A percentile compares a stretch with the other conserved stretches of the same genome.
phyloP scores from a whole-genome alignment of 30 jellyfish, hydroid and myxozoan species.

The Morbakka virulenta region DNA sequence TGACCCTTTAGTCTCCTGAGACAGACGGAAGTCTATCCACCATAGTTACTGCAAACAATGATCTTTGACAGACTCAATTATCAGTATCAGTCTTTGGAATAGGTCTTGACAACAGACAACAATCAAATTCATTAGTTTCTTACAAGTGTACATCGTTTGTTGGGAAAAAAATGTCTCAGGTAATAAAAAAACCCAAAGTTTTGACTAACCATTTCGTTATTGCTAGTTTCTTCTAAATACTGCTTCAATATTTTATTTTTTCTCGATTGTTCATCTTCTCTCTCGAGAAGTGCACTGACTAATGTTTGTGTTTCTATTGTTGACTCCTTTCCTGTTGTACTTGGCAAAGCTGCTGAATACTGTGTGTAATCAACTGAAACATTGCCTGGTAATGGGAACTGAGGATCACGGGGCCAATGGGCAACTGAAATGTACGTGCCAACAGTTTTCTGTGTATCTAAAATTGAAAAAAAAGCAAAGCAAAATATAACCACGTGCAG shows the following conservation, averaged over 20 bases:
- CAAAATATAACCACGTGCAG: not conserved
- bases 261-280: conserved; percentile 71
- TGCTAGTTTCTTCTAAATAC: conserved; percentile 55
- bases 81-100: too few relatives aligned
- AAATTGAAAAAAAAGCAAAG: not conserved
- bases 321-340: not conserved
- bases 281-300: conserved; percentile 71
- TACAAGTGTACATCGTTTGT: too few relatives aligned
- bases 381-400: conserved; percentile 94
- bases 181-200: too few relatives aligned
- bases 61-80: too few relatives aligned
- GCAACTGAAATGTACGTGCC: conserved; percentile 49
- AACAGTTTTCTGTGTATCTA: conserved; percentile 21
- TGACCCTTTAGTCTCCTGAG: too few relatives aligned
- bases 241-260: conserved; percentile 63
- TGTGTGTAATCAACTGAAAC: conserved; percentile 66
- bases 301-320: conserved; percentile 54
- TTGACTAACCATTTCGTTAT: conserved; percentile 57
- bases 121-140: too few relatives aligned
- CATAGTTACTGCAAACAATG: too few relatives aligned
- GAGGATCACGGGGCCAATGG: conserved; percentile 90
- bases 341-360: conserved; percentile 45
- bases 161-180: too few relatives aligned
- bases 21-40: too few relatives aligned
- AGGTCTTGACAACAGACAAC: too few relatives aligned